Evolutionary conservation across 1,140 invertebrate species (phyloP), one percentile per base, ranked within the genome.

Genomic region (Drosophila triauraria): DNA sequence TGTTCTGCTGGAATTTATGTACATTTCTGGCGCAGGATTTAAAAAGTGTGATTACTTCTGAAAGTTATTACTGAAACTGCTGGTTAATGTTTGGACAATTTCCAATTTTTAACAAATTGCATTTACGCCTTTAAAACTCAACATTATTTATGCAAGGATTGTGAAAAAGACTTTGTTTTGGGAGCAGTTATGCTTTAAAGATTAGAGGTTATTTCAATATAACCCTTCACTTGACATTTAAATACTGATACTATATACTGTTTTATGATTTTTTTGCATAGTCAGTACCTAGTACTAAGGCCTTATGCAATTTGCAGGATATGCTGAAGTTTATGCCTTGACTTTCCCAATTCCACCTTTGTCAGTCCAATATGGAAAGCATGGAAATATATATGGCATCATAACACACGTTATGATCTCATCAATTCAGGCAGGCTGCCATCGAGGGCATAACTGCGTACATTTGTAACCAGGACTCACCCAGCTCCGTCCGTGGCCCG

Each of bases 331-430:
- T 58, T 58, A 23, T 40, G 44, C 5, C 5, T 38, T 65, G 63
- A 62, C 63, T 67, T 70, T 68, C 54, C 47, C 43, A 57, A 48
- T 58, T 48, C 51, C 51, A 48, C n/a, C 48, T 70, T 50, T 72
- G 32, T 27, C 35, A 59, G 35, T 44, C 46, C 44, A 38, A 51
- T 38, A 10, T 12, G 27, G 27, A 42, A 35, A 10, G 23, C 43
- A 12, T 15, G 46, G 38, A n/a, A 71, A 60, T 76, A 50, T 70
- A 50, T 56, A 68, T 70, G 64, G 48, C 67, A 47, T 43, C 70
- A 72, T 60, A 72, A 38, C 20, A 47, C 30, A 78, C 50, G 65
- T 78, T 69, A 77, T 75, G 50, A 64, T 78, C 77, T 64, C 58
- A 65, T 80, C 53, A 80, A 80, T 80, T 80, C 43, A 30, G 53